Evolutionary conservation across 37 sponge, comb jelly and placozoan genomes (phyloP).

Genomic region (Tethya wilhelma): DNA sequence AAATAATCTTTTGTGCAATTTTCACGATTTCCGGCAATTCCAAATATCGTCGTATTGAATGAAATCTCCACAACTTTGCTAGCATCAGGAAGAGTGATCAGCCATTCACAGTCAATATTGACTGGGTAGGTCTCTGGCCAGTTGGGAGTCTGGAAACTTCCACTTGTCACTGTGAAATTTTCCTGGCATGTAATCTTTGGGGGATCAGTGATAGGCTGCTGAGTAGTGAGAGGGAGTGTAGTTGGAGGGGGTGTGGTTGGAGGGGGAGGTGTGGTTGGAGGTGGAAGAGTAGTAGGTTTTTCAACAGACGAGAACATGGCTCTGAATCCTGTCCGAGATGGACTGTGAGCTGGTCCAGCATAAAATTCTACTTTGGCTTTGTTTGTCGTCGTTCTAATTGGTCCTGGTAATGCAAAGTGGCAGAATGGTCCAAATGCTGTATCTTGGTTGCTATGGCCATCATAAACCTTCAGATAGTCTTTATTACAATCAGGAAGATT

Average conservation of each 20-base stretch:
- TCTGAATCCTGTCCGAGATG: background rate
- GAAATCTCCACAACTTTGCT: slow-evolving; percentile 19
- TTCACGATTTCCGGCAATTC: slow-evolving; percentile 12
- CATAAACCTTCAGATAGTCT: background rate
- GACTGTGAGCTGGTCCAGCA: background rate
- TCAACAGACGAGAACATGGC: no score
- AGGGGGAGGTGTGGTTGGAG: background rate
- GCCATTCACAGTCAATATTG: background rate
- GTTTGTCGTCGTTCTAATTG: background rate
- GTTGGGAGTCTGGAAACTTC: slow-evolving; percentile 11
- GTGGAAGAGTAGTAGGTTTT: background rate
- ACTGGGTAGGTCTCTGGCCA: slow-evolving; percentile 31
- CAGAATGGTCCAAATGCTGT: background rate
- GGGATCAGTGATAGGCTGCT: no score
- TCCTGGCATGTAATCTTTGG: no score
- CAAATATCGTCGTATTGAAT: slow-evolving; percentile 8
- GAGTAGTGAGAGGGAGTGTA: background rate
- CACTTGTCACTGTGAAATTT: no score
- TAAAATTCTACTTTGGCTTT: background rate
- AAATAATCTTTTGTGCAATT: slow-evolving; percentile 19
- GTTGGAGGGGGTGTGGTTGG: background rate
- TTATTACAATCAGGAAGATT: background rate
- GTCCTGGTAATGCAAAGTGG: background rate
- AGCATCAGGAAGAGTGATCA: background rate
- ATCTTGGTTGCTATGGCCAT: background rate